Evolutionary conservation across 2,113 vertebrate species (phyloP).

Genomic region (Urocitellus parryii): DNA sequence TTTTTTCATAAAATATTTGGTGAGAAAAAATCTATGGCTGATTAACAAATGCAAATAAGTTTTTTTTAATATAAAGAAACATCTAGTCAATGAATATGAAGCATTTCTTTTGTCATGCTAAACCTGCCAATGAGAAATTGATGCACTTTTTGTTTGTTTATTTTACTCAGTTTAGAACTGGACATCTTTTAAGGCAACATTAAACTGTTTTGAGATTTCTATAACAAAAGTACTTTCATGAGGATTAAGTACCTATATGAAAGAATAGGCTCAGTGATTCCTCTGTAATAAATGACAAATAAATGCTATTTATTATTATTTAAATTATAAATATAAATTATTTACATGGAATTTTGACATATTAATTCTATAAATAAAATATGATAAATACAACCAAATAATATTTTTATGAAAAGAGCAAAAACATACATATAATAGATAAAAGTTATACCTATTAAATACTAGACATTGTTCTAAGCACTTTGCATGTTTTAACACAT

Average conservation of each 20-base stretch:
- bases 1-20: neutral
- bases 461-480: neutral
- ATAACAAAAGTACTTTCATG: neutral
- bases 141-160: neutral
- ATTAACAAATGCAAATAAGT: neutral
- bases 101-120: neutral
- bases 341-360: neutral
- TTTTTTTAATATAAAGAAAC: neutral
- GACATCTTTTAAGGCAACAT: neutral
- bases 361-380: neutral
- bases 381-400: neutral
- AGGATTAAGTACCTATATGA: neutral
- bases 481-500: neutral
- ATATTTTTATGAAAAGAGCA: neutral
- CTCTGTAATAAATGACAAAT: neutral
- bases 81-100: neutral
- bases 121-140: neutral
- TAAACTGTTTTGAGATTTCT: neutral
- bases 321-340: neutral
- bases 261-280: neutral
- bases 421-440: neutral
- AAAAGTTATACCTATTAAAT: neutral
- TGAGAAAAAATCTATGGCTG: neutral
- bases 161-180: neutral
- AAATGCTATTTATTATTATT: neutral